These are phyloP conservation scores for Spilosoma lubricipeda DNA, from an alignment of 2,888 invertebrate species.

Conservation along the genomic window DNA sequence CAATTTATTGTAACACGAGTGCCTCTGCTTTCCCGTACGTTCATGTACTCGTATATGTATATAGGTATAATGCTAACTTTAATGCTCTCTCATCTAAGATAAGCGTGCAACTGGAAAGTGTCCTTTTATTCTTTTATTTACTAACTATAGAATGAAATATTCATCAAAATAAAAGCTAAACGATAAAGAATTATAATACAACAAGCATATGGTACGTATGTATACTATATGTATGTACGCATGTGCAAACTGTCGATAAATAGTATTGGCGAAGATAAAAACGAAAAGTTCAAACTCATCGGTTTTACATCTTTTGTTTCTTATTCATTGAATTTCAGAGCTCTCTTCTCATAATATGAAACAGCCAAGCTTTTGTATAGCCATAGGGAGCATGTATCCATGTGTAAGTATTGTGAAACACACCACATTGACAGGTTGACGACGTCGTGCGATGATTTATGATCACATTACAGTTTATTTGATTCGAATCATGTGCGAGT, in stretches of 20 bases:
- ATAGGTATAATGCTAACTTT: too few species aligned
- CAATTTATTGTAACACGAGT: too few species aligned
- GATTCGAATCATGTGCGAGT: constrained; percentile 5
- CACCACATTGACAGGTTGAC: neutral
- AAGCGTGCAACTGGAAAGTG: too few species aligned
- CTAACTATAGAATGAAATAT: too few species aligned
- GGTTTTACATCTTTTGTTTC: neutral
- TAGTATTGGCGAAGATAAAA: neutral
- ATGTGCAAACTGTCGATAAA: neutral
- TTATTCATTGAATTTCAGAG: neutral
- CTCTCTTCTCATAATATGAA: neutral
- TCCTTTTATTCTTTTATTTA: too few species aligned
- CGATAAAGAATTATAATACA: neutral
- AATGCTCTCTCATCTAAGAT: too few species aligned
- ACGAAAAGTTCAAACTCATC: neutral
- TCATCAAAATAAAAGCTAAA: neutral
- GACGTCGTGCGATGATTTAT: constrained; percentile 8
- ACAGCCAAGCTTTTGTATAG: neutral
- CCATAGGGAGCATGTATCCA: neutral
- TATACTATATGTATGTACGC: neutral
- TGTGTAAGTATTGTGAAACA: neutral
- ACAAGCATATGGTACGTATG: neutral
- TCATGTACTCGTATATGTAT: too few species aligned
- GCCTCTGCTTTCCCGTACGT: too few species aligned
- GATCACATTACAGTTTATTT: constrained; percentile 4